Evolutionary conservation across 1,140 invertebrate genomes (phyloP).

Genomic region (Scaptodrosophila lebanonensis): DNA sequence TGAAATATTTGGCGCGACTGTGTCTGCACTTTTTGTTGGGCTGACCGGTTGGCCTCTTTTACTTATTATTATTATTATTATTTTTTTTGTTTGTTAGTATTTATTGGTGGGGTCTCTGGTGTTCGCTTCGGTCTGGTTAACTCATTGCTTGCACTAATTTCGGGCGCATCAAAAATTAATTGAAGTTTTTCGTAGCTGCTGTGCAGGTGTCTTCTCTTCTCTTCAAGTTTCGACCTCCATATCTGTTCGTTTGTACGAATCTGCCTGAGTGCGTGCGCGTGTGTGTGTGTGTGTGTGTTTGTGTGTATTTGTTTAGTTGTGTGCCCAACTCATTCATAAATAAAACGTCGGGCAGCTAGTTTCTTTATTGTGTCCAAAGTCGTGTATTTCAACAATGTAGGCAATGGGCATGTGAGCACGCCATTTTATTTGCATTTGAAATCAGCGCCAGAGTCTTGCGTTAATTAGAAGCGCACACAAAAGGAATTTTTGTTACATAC

Average conservation of each 20-base stretch:
- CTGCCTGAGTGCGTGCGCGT: neutral
- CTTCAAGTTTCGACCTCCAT: too few species aligned
- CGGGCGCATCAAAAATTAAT: conserved; percentile 43
- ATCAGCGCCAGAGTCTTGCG: conserved; percentile 49
- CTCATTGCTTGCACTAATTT: conserved; percentile 39
- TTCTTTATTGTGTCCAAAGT: conserved; percentile 16
- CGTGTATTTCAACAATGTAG: conserved; percentile 16
- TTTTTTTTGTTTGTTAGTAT: too few species aligned
- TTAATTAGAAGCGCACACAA: conserved; percentile 51
- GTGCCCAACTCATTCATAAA: conserved; percentile 55
- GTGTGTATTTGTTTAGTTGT: conserved; percentile 6
- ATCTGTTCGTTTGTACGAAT: too few species aligned
- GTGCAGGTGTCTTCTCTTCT: neutral
- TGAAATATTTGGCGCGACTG: too few species aligned
- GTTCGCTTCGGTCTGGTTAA: too few species aligned
- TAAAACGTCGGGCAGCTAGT: conserved; percentile 34
- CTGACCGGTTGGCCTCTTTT: too few species aligned
- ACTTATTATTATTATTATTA: too few species aligned
- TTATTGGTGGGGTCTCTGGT: too few species aligned
- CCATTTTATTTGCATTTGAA: conserved; percentile 45
- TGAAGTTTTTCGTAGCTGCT: conserved; percentile 11
- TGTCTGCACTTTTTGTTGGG: too few species aligned
- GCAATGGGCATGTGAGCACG: conserved; percentile 29
- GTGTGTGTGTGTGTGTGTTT: conserved; percentile 3
- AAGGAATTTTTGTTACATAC: conserved; percentile 2